Base-by-base conservation (phyloP, 2,888 invertebrate genomes). In the Linnaemya tessellans region DNA sequence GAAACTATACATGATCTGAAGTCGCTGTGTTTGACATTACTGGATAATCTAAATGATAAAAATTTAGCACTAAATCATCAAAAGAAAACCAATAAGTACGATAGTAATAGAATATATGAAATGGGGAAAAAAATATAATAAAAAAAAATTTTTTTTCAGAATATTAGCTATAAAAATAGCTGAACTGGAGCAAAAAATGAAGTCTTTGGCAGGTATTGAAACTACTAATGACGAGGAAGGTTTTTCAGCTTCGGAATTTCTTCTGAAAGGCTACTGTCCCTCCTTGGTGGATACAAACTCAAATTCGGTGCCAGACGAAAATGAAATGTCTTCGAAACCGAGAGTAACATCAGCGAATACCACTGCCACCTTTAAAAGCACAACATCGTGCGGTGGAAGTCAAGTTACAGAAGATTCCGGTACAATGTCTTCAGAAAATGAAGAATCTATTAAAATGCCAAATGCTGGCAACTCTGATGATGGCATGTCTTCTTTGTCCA, bases 21-120 rank as follows among this genome's bases (percentile, higher is more conserved):
- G 89, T 95, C 96, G 1, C 92, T 97, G 20, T 96, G 97, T 87
- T 93, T 96, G 71, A 97, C 97, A 8, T 93, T 98, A 51, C 93
- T 97, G 88, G 97, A 98, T 91, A 95, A 97, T 64, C 93, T 97
- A 49, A 97, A 96, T 92, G 97, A 98, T 90, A 97, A 97, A 93
- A 96, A 96, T 67, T 93, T 97, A 81, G 97, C 97, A 1, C 92
- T 97, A 38, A 95, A 95, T 86, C 97, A 97, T 93, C 97, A 97
- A 89, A 95, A 96, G 89, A 96, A 97, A 93, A 96, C 97, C 7
- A 98, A 97, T 92, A 96, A 95, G 96, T 96, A 74, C 3, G n/a
- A 22, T 58, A 43, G 18, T 5, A 49, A 18, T n/a, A n/a, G n/a
- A 30, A 5, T 30, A 30, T 30, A 30, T 30, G 2, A 30, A 5